Percentiles rank a stretch among this genome's conserved stretches.
Evolutionary conservation across 2,888 invertebrate species (phyloP).

Genomic region (Cyaniris semiargus): DNA sequence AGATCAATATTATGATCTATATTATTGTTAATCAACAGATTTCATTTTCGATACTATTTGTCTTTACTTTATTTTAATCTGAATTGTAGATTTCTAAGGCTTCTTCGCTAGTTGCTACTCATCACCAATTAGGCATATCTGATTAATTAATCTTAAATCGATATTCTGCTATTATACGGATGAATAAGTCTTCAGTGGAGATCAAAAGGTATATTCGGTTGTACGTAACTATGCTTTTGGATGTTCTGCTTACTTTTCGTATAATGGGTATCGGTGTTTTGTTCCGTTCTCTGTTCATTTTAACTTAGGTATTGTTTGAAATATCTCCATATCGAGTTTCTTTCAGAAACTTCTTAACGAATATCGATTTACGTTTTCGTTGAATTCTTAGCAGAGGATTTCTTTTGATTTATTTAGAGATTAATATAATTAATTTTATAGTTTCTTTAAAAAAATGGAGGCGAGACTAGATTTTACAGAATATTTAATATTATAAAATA

Average conservation of each 20-base stretch:
- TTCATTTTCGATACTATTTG: background rate
- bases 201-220: background rate
- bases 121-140: background rate
- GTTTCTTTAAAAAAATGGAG: too few species aligned
- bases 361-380: background rate
- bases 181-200: background rate
- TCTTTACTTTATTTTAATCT: background rate
- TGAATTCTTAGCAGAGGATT: background rate
- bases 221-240: background rate
- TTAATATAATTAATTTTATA: too few species aligned
- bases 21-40: background rate
- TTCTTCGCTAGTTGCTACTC: background rate
- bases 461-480: too few species aligned
- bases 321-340: background rate
- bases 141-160: slow-evolving; percentile 3
- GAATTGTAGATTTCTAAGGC: background rate
- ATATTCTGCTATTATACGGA: slow-evolving; percentile 3
- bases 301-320: background rate
- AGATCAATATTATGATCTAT: too few species aligned
- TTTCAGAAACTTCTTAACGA: background rate
- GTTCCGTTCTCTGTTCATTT: background rate
- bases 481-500: too few species aligned
- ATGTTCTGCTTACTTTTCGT: background rate
- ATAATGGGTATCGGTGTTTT: slow-evolving; percentile 2
- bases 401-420: background rate